Evolutionary conservation across 2,888 invertebrate genomes (phyloP).

Genomic region (Trachelus iudaicus): DNA sequence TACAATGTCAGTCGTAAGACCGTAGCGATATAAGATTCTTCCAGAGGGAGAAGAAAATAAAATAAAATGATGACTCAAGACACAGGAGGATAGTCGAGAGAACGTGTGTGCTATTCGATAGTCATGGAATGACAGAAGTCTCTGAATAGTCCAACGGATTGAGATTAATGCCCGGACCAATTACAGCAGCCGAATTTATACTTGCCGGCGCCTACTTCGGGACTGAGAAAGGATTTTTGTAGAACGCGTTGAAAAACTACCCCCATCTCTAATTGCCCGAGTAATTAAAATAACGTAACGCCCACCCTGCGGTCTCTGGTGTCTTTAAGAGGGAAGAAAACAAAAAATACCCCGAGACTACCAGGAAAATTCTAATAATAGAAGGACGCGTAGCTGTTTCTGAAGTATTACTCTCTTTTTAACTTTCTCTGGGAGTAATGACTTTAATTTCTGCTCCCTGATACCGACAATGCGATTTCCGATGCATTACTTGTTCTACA

Average conservation of each 20-base stretch:
- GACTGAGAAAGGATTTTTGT: not conserved
- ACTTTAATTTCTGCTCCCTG: not conserved
- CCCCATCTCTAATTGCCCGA: conserved; percentile 21
- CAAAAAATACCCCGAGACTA: not conserved
- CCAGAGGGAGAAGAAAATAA: not conserved
- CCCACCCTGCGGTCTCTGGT: not conserved
- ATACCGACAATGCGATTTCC: not conserved
- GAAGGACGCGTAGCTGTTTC: not conserved
- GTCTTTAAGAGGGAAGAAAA: not conserved
- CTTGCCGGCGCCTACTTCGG: not conserved
- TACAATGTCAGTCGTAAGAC: not conserved
- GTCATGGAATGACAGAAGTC: not conserved
- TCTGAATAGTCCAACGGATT: conserved; percentile 10
- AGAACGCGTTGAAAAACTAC: conserved; percentile 18
- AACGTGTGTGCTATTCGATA: not conserved
- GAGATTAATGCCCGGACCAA: conserved; percentile 19
- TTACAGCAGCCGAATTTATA: conserved; percentile 18
- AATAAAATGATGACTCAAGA: not conserved
- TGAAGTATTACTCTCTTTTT: not conserved
- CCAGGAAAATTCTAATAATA: not conserved
- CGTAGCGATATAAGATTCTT: not conserved
- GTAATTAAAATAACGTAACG: conserved; percentile 21
- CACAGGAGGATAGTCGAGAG: not conserved
- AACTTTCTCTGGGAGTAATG: not conserved
- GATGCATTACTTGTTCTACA: not conserved